Evolutionary conservation across 2,113 vertebrate genomes (phyloP).

Genomic region (Catagonus wagneri): DNA sequence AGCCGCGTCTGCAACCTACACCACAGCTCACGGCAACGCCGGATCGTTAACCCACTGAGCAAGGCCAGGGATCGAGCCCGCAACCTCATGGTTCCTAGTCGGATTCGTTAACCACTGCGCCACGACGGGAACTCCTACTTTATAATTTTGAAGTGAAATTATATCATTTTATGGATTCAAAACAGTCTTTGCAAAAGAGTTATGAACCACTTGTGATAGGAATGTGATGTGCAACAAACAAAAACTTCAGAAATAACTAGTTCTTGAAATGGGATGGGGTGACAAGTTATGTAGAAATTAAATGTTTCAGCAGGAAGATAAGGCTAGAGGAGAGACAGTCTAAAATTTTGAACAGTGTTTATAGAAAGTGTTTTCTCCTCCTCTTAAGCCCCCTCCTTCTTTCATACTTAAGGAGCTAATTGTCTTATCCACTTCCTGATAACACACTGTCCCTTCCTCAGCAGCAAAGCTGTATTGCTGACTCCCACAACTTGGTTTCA

Average conservation of each 20-base stretch:
- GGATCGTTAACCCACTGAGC: no score
- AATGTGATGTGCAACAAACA: not conserved
- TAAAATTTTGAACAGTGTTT: not conserved
- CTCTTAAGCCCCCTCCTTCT: not conserved
- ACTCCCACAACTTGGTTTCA: not conserved
- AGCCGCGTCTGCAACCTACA: no score
- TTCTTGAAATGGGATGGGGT: not conserved
- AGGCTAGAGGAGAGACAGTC: accelerated
- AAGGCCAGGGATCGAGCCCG: no score
- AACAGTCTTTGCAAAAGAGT: not conserved
- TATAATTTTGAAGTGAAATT: slow-evolving; percentile 52
- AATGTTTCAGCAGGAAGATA: not conserved
- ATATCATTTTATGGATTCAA: slow-evolving; percentile 34
- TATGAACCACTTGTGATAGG: not conserved
- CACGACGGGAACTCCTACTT: no score
- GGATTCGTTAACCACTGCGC: no score
- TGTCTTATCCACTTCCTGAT: not conserved
- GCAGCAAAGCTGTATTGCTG: not conserved
- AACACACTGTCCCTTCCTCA: not conserved
- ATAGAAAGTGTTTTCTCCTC: not conserved
- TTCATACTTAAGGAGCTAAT: not conserved
- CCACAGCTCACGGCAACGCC: no score
- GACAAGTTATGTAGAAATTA: not conserved
- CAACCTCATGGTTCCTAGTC: no score
- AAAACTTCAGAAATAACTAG: slow-evolving; percentile 31